Evolutionary conservation across 1,140 invertebrate genomes (phyloP), one percentile per base, ranked within the genome.

Genomic region (Papilio dardanus): DNA sequence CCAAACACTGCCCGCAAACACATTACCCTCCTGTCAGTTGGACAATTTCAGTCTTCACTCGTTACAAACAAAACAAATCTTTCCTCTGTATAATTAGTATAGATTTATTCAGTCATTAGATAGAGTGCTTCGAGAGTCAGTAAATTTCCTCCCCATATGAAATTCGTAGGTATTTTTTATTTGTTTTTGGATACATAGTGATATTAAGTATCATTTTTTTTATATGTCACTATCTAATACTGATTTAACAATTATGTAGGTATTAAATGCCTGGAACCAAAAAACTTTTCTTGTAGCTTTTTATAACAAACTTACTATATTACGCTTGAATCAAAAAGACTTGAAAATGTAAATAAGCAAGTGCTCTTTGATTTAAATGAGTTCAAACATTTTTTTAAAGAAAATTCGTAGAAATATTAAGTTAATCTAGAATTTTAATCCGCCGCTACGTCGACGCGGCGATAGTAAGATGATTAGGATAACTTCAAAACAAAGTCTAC

Each of bases 401-500:
- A 46, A 16, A 46, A n/a, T 46, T 46, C 42, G 16, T 46, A 46
- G 16, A 37, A 37, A 37, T 37, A 7, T 37, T 37, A 37, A 8
- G 7, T 3, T 7, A 19, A 28, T 14, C 21, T 58, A 58, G 12
- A 33, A 66, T 33, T 31, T n/a, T n/a, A n/a, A 7, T 66, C 14
- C 12, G 14, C 24, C 37, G 8, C 33, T n/a, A 68, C n/a, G 24
- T 35, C n/a, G 33, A 69, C 37, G 37, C 37, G 14, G 12, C 35
- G 24, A 40, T 42, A 50, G n/a, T 71, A 33, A 33, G 42, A 54
- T 73, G 21, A 73, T 35, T 16, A 54, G n/a, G 46, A 73, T 54
- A 54, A 50, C 46, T 73, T 58, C 16, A 73, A 73, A 54, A 73
- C 46, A 73, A 35, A 46, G 21, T 77, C 65, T 83, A 87, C 86